Evolutionary conservation across 2,113 vertebrate species (phyloP).

Genomic region (Heterocephalus glaber): DNA sequence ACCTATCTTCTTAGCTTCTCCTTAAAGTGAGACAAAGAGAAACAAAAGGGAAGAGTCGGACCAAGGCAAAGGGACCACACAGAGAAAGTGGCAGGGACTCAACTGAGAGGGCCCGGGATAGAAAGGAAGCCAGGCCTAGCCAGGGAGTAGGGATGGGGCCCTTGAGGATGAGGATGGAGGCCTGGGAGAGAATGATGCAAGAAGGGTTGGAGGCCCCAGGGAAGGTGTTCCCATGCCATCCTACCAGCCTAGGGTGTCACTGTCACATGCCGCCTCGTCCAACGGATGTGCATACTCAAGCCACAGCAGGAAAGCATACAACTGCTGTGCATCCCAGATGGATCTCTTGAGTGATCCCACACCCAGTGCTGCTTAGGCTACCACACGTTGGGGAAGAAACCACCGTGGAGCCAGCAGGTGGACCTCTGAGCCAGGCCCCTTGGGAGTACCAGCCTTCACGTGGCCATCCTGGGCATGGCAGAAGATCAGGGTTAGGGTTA

Average conservation of each 20-base stretch:
- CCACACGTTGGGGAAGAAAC: not conserved
- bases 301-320: not conserved
- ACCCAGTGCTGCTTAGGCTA: too few species aligned
- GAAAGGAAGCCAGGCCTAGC: not conserved
- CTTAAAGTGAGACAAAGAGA: not conserved
- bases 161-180: not conserved
- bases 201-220: too few species aligned
- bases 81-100: not conserved
- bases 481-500: not conserved
- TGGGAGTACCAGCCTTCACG: accelerated
- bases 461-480: not conserved
- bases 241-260: not conserved
- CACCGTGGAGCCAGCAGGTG: not conserved
- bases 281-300: not conserved
- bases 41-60: not conserved
- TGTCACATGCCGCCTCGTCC: not conserved
- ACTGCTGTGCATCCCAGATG: too few species aligned
- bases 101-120: not conserved
- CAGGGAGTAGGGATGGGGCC: accelerated
- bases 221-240: not conserved
- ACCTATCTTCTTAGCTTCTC: not conserved
- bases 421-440: not conserved
- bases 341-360: not conserved
- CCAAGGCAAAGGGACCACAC: not conserved
- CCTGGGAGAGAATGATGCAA: accelerated